Evolutionary conservation across 2,888 invertebrate genomes (phyloP), one percentile per base, ranked within the genome.

Genomic region (Dynastes grantii): DNA sequence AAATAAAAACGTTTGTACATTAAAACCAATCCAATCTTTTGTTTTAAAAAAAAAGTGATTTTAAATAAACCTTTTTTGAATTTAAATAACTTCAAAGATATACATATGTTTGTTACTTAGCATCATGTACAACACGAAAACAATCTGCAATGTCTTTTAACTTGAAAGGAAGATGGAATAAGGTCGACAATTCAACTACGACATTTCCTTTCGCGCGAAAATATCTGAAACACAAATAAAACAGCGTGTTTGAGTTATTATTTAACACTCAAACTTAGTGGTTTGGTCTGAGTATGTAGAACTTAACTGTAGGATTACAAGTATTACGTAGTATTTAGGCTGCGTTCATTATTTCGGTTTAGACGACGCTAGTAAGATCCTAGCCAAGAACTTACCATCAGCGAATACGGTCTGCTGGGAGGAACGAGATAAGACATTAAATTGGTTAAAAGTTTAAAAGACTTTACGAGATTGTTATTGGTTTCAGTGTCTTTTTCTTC

Each of bases 271-370:
- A 58, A 55, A 51, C 32, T 64, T 76, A 76, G 64, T 76, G 45
- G 64, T 76, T 76, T 64, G 76, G 51, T 13, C 16, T n/a, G n/a
- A 51, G 76, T 64, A 51, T 32, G 49, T 51, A 64, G 27, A 76
- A 61, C 75, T 75, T 75, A 75, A 75, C 75, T 29, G 29, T 27
- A 6, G 76, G 51, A 61, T 76, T 76, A 76, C 32, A 76, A 45
- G 45, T 58, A 73, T 61, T 73, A 61, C 45, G 76, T 45, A 2
- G 63, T 76, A 51, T 64, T 76, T 73, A 64, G 64, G 64, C 45
- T 76, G 40, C 29, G 63, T 64, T 63, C 64, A 76, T 76, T 76
- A 76, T 76, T 76, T 49, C 40, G 49, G 51, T 68, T 51, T 29
- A 68, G 16, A 29, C n/a, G 51, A 29, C 22, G 13, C 22, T 11